Evolutionary conservation across 2,888 invertebrate genomes (phyloP).

Genomic region (Acanthococcus lagerstroemiae): DNA sequence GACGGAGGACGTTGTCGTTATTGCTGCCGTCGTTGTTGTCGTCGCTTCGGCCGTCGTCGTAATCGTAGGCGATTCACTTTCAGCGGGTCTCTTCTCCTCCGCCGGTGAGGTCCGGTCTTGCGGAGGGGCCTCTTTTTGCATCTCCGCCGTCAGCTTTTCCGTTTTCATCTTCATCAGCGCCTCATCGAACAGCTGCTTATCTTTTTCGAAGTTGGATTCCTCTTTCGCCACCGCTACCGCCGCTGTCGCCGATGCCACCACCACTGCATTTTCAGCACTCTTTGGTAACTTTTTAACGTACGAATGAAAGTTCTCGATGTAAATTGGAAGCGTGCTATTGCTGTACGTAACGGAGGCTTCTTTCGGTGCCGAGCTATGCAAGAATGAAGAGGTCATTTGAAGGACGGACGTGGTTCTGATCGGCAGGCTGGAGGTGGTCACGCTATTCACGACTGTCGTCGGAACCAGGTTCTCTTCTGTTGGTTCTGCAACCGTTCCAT

Average conservation of each 20-base stretch:
- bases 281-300: conserved; percentile 26
- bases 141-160: conserved; percentile 22
- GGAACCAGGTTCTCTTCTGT: background rate
- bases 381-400: background rate
- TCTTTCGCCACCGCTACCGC: background rate
- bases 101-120: no score
- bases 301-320: conserved; percentile 20
- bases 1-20: background rate
- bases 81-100: no score
- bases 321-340: background rate
- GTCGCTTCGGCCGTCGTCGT: background rate
- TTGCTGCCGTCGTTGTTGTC: background rate
- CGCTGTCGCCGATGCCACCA: no score
- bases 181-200: conserved; percentile 1
- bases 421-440: background rate
- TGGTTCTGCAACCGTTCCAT: background rate
- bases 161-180: conserved; percentile 7
- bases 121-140: conserved; percentile 31
- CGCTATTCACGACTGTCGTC: background rate
- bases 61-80: background rate
- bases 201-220: conserved; percentile 9
- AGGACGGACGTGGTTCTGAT: conserved; percentile 13
- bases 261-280: background rate
- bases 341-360: background rate
- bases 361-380: background rate